phyloP scores from a whole-genome alignment of 1,140 invertebrate species.

The Drosophila paulistorum region DNA sequence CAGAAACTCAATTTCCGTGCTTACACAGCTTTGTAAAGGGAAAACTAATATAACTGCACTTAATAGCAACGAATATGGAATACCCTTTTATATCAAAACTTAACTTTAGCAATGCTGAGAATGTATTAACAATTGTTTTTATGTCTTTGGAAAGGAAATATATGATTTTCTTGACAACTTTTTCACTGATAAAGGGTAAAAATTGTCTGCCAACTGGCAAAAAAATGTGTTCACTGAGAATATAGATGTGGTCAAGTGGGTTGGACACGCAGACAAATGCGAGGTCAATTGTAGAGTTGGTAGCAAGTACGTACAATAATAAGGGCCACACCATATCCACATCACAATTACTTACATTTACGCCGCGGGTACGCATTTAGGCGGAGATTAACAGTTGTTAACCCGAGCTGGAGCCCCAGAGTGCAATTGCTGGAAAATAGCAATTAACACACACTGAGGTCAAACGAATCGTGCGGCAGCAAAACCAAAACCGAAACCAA shows the following conservation, averaged over 20 bases:
- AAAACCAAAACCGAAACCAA: neutral
- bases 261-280: conserved; percentile 27
- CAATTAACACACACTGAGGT: conserved; percentile 64
- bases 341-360: conserved; percentile 14
- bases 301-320: conserved; percentile 39
- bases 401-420: neutral
- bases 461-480: conserved; percentile 45
- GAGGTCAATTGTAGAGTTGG: conserved; percentile 54
- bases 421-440: conserved; percentile 39
- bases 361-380: conserved; percentile 46
- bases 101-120: no score
- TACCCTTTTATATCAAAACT: neutral
- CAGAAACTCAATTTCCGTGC: conserved; percentile 33
- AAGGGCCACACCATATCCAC: conserved; percentile 39
- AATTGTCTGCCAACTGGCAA: neutral
- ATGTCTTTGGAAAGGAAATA: no score
- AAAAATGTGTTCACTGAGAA: neutral
- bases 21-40: neutral
- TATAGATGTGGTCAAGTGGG: conserved; percentile 33
- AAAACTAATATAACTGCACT: conserved; percentile 17
- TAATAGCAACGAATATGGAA: neutral
- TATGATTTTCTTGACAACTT: no score
- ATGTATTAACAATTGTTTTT: no score
- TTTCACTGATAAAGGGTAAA: neutral
- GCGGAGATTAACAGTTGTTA: conserved; percentile 50